Conservation (phyloP, 2,113 vertebrate genomes). For the Plecturocebus donacophilus region DNA sequence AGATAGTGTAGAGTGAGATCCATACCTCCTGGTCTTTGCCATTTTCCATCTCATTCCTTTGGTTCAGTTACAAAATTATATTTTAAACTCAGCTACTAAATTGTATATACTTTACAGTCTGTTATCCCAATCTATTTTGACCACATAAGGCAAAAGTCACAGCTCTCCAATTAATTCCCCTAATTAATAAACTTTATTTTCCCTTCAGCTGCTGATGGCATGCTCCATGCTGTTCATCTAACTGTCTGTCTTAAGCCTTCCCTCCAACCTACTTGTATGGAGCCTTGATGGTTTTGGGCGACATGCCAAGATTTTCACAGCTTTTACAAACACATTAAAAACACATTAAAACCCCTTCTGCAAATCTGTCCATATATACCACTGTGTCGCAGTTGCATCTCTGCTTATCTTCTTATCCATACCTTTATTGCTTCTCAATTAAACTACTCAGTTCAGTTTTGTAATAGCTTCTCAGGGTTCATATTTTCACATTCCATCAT, state of each 20-base stretch:
- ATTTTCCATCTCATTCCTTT: constrained; percentile 8
- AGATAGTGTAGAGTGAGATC: not conserved
- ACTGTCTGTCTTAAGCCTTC: not conserved
- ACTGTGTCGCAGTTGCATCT: not conserved
- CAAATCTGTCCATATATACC: not conserved
- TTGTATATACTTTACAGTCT: not conserved
- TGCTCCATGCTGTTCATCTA: not conserved
- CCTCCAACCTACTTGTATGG: not conserved
- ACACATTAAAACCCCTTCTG: constrained; percentile 51
- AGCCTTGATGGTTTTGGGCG: constrained; percentile 20
- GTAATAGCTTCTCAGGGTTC: not conserved
- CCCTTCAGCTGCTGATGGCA: not conserved
- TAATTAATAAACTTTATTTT: constrained; percentile 68
- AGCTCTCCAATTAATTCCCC: constrained; percentile 53
- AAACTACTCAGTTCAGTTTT: not conserved
- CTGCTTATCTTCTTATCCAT: not conserved
- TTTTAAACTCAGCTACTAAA: constrained; percentile 10
- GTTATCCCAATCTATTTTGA: constrained; percentile 33
- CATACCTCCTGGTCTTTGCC: not conserved
- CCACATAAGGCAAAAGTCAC: constrained; percentile 42
- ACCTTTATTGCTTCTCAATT: not conserved
- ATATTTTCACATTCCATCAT: not conserved
- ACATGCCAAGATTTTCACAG: constrained; percentile 52
- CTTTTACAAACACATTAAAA: constrained; percentile 73
- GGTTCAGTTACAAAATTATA: not conserved